These are phyloP conservation scores for Falco peregrinus DNA, from an alignment of 2,797 vertebrate genomes.

Conservation along the genomic window DNA sequence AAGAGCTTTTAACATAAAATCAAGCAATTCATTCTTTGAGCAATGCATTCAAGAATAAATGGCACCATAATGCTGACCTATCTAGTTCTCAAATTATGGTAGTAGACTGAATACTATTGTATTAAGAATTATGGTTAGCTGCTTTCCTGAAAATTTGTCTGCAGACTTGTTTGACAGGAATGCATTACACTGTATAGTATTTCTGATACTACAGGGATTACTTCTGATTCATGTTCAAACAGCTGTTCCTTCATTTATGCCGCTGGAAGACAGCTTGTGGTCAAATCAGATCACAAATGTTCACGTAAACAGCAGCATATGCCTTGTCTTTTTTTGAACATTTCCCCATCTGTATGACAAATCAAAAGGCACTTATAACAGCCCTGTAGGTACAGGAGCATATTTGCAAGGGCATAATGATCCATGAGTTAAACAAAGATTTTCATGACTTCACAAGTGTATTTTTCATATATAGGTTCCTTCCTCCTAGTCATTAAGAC, in stretches of 20 bases:
- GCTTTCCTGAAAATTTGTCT: constrained; percentile 25
- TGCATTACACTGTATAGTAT: not conserved
- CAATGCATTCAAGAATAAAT: not conserved
- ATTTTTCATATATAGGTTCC: not conserved
- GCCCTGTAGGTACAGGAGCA: not conserved
- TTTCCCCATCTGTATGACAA: not conserved
- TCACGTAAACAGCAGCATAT: constrained; percentile 51
- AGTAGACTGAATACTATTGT: not conserved
- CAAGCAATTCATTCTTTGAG: not conserved
- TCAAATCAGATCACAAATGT: constrained; percentile 58
- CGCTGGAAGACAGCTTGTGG: constrained; percentile 48
- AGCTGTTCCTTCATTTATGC: constrained; percentile 68
- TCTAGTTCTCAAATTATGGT: not conserved
- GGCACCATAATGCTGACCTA: not conserved
- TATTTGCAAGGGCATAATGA: not conserved
- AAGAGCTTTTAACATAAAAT: not conserved
- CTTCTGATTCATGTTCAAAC: constrained; percentile 63
- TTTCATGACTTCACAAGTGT: not conserved
- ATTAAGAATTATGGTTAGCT: not conserved
- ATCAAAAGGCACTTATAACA: not conserved
- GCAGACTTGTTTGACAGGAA: constrained; percentile 47
- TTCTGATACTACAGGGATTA: constrained; percentile 64
- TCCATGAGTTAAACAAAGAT: not conserved
- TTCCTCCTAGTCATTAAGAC: not conserved
- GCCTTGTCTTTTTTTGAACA: constrained; percentile 22